Conservation (phyloP, 2,797 vertebrate species). For the Channallabes apus region DNA sequence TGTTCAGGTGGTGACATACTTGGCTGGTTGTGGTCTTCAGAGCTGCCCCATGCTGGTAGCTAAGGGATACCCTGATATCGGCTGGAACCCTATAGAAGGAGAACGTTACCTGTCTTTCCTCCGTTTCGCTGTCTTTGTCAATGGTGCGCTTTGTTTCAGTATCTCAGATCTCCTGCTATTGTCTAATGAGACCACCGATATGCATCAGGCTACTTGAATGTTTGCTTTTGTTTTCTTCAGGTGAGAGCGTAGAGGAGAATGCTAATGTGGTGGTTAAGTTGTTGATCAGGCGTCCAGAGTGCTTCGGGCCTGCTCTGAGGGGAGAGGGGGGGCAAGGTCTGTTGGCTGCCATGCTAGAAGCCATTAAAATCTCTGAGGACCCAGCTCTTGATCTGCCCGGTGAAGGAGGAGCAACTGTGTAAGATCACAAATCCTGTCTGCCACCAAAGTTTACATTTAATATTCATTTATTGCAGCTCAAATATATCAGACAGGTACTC, state of each 20-base stretch:
- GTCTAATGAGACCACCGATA: background rate
- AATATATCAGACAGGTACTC: background rate
- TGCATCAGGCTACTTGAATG: background rate
- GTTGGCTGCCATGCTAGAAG: conserved; percentile 89
- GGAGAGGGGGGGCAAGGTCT: conserved; percentile 96
- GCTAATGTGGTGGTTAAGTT: conserved; percentile 98
- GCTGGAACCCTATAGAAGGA: conserved; percentile 98
- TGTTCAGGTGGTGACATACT: conserved; percentile 91
- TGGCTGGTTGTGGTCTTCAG: conserved; percentile 95
- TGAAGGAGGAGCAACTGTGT: conserved; percentile 77
- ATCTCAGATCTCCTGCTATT: background rate
- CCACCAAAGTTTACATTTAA: background rate
- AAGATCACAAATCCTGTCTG: conserved; percentile 45
- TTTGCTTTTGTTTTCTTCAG: conserved; percentile 63
- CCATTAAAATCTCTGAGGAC: conserved; percentile 93
- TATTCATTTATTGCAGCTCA: background rate
- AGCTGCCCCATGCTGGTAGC: conserved; percentile 91
- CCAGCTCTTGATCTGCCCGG: conserved; percentile 87
- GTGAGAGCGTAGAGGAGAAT: conserved; percentile 98
- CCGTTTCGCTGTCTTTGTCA: conserved; percentile 95
- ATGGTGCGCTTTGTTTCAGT: conserved; percentile 75
- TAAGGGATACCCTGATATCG: conserved; percentile 94
- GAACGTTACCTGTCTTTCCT: conserved; percentile 97
- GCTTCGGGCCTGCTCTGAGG: conserved; percentile 93
- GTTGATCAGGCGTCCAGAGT: conserved; percentile 93